phyloP scores from a whole-genome alignment of 1,140 invertebrate genomes.

The Orius insidiosus region DNA sequence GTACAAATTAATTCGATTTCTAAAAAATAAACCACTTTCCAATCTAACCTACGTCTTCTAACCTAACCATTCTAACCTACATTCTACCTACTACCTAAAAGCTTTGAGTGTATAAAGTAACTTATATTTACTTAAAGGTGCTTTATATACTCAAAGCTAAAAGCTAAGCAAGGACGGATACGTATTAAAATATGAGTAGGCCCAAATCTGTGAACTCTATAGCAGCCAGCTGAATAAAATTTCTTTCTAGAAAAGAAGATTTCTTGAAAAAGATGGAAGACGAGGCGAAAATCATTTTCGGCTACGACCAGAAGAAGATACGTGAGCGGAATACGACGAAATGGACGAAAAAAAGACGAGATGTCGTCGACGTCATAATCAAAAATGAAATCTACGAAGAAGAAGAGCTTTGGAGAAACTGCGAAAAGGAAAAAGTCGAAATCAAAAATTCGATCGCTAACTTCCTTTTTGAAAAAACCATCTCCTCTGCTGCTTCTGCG shows the following conservation, averaged over 20 bases:
- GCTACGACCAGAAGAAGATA: constrained; percentile 32
- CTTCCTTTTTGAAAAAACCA: constrained; percentile 1
- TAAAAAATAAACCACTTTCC: no score
- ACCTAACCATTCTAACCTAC: no score
- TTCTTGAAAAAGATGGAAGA: constrained; percentile 20
- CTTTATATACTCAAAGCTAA: no score
- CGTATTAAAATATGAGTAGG: no score
- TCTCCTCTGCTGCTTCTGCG: constrained; percentile 3
- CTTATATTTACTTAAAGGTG: no score
- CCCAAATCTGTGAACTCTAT: no score
- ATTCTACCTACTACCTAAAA: no score
- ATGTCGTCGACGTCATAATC: constrained; percentile 52
- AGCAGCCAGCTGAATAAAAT: no score
- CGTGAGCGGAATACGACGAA: constrained; percentile 41
- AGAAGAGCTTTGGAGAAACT: constrained; percentile 52
- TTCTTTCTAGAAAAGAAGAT: constrained; percentile 8
- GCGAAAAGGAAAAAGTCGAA: constrained; percentile 45
- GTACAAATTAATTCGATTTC: no score
- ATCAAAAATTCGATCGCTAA: constrained; percentile 46
- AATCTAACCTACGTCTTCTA: no score
- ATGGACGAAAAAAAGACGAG: constrained; percentile 48
- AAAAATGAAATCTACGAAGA: constrained; percentile 48
- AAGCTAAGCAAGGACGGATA: no score
- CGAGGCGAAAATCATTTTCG: constrained; percentile 35
- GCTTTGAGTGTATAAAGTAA: no score